Evolutionary conservation across 2,888 invertebrate species (phyloP), one percentile per base, ranked within the genome.

Genomic region (Lasioglossum zephyrum): DNA sequence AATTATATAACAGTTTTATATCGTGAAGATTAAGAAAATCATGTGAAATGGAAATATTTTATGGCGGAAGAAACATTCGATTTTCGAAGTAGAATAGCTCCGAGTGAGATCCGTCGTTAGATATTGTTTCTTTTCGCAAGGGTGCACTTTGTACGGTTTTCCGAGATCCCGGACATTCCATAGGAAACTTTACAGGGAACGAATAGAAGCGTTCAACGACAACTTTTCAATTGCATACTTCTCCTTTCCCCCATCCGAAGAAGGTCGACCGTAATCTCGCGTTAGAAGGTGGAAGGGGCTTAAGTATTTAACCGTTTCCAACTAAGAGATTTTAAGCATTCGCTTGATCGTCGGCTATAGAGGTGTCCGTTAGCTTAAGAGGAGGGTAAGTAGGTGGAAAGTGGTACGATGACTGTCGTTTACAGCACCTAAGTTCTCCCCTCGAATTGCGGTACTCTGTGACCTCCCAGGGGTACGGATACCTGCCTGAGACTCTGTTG

Each of bases 331-430:
- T 76, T 76, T 80, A 47, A 80, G 73, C 26, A 41, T 41, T 39
- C 26, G 49, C 53, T 18, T 53, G 80, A 76, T 73, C 73, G 31
- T 22, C 22, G 72, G 72, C 75, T 63, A 83, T 53, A 47, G 60
- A 63, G 39, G 44, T 57, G 60, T 72, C 77, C 53, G 74, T 60
- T 49, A 79, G 69, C 60, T 72, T 73, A 81, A 85, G 76, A 73
- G 81, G 49, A 73, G 82, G 31, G 73, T 78, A 86, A 82, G 85
- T 85, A 77, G 86, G 74, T 81, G 79, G 69, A 81, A 85, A 86
- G 53, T 85, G 69, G 36, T 31, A n/a, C 31, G 77, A 86, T 44
- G 77, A 86, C 60, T 77, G 73, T 82, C 85, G 81, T 85, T 84
- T 82, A 66, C 85, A 74, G 77, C 80, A 73, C 16, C 63, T 44